Evolutionary conservation across 2,797 vertebrate genomes (phyloP), one percentile per base, ranked within the genome.

Genomic region (Peromyscus aztecus): DNA sequence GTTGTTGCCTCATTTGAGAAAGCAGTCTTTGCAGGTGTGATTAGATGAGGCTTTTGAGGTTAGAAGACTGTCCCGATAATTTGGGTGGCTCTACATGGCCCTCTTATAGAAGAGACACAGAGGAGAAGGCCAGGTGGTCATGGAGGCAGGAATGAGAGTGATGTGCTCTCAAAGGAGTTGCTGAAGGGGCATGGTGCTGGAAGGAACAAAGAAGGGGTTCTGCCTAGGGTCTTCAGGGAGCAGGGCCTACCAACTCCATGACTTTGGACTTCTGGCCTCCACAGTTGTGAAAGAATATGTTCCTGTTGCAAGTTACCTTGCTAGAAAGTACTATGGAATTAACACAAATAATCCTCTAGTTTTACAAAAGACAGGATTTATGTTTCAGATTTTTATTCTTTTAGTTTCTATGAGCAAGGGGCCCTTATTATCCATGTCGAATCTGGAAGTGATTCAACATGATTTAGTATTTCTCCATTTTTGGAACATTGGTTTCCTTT

Each of bases 401-500:
- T 90, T 92, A 55, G 31, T 85, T 85, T 46, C 43, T 43, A 80
- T 24, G 10, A 84, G 84, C 63, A 80, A 80, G 29, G 9, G 83
- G 17, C 12, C 37, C 16, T 94, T 84, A 78, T 23, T 63, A 63
- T 89, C 4, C 12, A 24, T 89, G 55, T 67, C 80, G 57, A 49
- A 80, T 24, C 12, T 82, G 73, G 61, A 88, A 85, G n/a, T 29
- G 23, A 46, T 27, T 67, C 21, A 16, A 63, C 43, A 27, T 78
- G 75, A 80, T 75, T 86, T 55, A 86, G 59, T 67, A 86, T 77
- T 59, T 71, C n/a, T 46, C 34, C 13, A n/a, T 19, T 14, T 52
- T 92, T 67, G n/a, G 65, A 92, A 81, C 31, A 75, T 67, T 94
- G 55, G 31, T 81, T 85, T 65, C 37, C 31, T 63, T 13, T 87